Conservation (phyloP, 2,113 vertebrate genomes). For the Cepphus grylle region DNA sequence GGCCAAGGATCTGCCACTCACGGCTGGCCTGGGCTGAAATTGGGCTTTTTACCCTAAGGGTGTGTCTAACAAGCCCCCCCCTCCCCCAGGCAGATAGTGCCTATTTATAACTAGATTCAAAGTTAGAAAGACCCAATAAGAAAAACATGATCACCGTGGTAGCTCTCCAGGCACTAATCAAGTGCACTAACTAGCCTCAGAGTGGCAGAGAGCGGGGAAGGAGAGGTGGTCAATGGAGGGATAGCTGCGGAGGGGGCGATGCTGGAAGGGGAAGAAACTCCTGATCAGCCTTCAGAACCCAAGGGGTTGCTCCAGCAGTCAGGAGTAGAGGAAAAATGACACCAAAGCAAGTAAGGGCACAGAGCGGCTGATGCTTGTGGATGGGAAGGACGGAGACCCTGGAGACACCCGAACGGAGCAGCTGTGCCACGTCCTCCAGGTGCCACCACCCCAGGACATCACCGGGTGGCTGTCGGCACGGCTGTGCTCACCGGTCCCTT, state of each 20-base stretch:
- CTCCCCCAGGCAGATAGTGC: neutral
- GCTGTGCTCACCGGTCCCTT: neutral
- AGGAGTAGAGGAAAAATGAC: neutral
- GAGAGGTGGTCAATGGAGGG: neutral
- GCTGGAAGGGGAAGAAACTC: neutral
- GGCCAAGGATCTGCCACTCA: neutral
- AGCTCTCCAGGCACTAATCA: neutral
- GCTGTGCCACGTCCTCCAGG: neutral
- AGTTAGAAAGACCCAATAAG: neutral
- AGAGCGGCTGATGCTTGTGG: neutral
- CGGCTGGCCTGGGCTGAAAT: neutral
- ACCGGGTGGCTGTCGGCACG: rapidly evolving
- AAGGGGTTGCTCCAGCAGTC: neutral
- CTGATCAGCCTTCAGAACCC: neutral
- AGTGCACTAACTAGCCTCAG: neutral
- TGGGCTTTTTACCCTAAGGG: neutral
- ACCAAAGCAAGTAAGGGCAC: neutral
- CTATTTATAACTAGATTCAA: neutral
- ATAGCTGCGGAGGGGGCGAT: neutral
- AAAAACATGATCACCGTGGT: neutral
- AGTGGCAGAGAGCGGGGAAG: neutral
- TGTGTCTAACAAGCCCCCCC: neutral
- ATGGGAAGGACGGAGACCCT: neutral
- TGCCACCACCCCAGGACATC: neutral
- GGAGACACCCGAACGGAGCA: rapidly evolving